These are phyloP conservation scores for Oreochromis tanganicae DNA, from an alignment of 2,113 vertebrate genomes.

Conservation along the genomic window DNA sequence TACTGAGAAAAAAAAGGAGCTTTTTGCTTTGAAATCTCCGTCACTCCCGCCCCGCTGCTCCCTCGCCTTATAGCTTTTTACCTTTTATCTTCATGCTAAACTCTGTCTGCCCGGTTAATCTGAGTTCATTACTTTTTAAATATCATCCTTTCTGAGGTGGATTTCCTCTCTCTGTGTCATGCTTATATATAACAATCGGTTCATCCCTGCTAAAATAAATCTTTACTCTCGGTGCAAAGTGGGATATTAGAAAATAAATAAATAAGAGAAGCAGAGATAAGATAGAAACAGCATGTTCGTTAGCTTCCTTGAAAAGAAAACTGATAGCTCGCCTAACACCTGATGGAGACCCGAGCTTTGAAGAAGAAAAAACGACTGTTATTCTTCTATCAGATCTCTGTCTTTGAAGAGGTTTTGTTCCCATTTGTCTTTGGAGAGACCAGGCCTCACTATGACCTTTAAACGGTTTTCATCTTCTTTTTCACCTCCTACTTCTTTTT, in stretches of 20 bases:
- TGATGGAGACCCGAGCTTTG: constrained; percentile 8
- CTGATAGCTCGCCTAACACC: background rate
- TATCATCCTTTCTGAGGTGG: background rate
- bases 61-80: background rate
- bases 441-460: constrained; percentile 13
- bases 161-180: background rate
- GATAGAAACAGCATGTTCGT: constrained; percentile 17
- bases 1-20: background rate
- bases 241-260: background rate
- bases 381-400: constrained; percentile 7
- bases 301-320: background rate
- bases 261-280: constrained; percentile 16
- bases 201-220: constrained; percentile 6
- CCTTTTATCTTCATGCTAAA: constrained; percentile 8
- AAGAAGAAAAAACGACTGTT: background rate
- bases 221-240: background rate
- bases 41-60: background rate
- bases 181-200: background rate
- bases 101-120: constrained; percentile 16
- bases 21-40: background rate
- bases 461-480: constrained; percentile 4
- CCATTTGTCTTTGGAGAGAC: constrained; percentile 27
- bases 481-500: background rate
- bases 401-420: constrained; percentile 22
- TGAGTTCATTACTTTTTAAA: constrained; percentile 5